Evolutionary conservation across 1,140 invertebrate genomes (phyloP).

Genomic region (Cyphomyrmex costatus): DNA sequence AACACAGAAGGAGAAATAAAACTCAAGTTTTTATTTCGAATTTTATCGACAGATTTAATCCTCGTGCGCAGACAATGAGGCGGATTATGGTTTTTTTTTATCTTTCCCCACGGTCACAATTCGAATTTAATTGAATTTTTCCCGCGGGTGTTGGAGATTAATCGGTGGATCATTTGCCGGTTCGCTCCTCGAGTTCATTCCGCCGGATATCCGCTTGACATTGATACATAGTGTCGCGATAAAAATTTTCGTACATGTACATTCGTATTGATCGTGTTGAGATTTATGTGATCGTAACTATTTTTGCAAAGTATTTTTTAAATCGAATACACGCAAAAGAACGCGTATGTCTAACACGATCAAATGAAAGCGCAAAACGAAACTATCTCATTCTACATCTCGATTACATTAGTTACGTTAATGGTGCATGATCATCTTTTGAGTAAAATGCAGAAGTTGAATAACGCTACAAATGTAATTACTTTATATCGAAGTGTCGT

Average conservation of each 20-base stretch:
- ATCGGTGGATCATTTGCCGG: constrained; percentile 67
- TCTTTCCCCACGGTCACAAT: constrained; percentile 46
- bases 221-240: constrained; percentile 55
- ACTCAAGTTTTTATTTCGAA: constrained; percentile 37
- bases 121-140: constrained; percentile 69
- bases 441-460: not conserved
- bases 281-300: constrained; percentile 36
- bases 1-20: not conserved
- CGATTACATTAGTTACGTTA: constrained; percentile 19
- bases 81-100: constrained; percentile 37
- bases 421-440: not conserved
- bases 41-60: constrained; percentile 54
- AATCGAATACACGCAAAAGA: not conserved
- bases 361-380: not conserved
- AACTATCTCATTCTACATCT: not conserved
- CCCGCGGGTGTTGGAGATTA: constrained; percentile 62
- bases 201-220: constrained; percentile 62
- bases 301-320: constrained; percentile 22
- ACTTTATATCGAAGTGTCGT: not conserved
- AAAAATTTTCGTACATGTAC: constrained; percentile 43
- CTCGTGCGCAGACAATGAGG: constrained; percentile 39
- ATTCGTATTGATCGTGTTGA: constrained; percentile 6
- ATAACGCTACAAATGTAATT: constrained; percentile 6
- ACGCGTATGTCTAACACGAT: not conserved
- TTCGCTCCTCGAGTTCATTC: constrained; percentile 55